Evolutionary conservation across 2,888 invertebrate genomes (phyloP).

Genomic region (Sialis fuliginosa): DNA sequence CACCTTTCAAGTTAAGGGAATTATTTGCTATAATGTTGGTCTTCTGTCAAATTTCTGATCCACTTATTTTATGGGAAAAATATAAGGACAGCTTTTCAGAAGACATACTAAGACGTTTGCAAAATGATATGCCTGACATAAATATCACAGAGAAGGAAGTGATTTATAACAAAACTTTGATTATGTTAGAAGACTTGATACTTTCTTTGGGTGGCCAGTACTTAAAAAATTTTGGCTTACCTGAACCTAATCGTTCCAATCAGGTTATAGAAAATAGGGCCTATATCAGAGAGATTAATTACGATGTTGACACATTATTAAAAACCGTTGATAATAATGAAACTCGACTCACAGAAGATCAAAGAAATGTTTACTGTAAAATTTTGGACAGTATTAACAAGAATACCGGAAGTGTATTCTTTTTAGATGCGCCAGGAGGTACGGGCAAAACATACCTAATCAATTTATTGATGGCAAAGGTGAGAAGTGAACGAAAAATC

Average conservation of each 20-base stretch:
- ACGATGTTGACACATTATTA: slow-evolving; percentile 8
- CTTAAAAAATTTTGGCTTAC: slow-evolving; percentile 10
- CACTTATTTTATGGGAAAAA: slow-evolving; percentile 11
- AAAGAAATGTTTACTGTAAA: slow-evolving; percentile 6
- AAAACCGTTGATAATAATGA: slow-evolving; percentile 8
- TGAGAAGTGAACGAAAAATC: slow-evolving; percentile 12
- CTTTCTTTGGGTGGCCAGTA: slow-evolving; percentile 9
- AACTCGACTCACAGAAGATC: slow-evolving; percentile 9
- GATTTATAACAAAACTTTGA: slow-evolving; percentile 10
- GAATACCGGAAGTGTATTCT: slow-evolving; percentile 6
- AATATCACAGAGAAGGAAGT: background rate
- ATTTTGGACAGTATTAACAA: slow-evolving; percentile 4
- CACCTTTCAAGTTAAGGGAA: slow-evolving; percentile 10
- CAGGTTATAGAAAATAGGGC: background rate
- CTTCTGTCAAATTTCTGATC: slow-evolving; percentile 9
- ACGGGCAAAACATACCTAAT: slow-evolving; percentile 14
- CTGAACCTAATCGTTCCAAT: slow-evolving; percentile 6
- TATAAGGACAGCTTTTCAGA: slow-evolving; percentile 13
- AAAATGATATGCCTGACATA: background rate
- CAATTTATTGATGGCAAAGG: slow-evolving; percentile 12
- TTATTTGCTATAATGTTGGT: slow-evolving; percentile 12
- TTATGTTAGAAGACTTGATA: slow-evolving; percentile 8
- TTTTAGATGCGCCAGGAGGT: slow-evolving; percentile 19
- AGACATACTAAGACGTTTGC: slow-evolving; percentile 9
- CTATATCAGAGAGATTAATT: slow-evolving; percentile 8